Percentiles rank a stretch among this genome's conserved stretches.
Evolutionary conservation across 2,888 invertebrate species (phyloP).

Genomic region (Gonocerus acuteangulatus): DNA sequence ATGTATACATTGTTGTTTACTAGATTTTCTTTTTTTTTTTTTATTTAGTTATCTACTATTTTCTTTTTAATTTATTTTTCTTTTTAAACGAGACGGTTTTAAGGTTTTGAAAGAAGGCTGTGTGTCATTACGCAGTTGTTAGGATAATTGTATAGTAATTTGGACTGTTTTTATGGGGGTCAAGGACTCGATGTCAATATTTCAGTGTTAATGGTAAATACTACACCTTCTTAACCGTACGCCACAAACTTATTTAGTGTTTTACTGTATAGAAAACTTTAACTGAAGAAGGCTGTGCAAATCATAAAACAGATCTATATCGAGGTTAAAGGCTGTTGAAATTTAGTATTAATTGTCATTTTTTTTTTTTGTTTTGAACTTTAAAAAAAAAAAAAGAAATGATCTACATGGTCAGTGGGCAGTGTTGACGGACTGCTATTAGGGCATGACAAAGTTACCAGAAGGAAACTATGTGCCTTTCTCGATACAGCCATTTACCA

Average conservation of each 20-base stretch:
- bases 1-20: not conserved
- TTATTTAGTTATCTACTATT: not conserved
- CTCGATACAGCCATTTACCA: constrained; percentile 23
- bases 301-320: constrained; percentile 29
- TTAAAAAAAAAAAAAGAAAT: not conserved
- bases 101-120: not conserved
- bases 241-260: constrained; percentile 26
- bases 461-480: constrained; percentile 33
- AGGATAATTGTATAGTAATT: not conserved
- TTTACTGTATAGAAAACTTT: constrained; percentile 22
- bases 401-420: constrained; percentile 3
- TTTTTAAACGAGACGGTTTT: not conserved
- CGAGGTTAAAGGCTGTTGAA: constrained; percentile 29
- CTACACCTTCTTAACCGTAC: constrained; percentile 30
- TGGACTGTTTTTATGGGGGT: not conserved
- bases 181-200: not conserved
- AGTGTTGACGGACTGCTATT: constrained; percentile 14
- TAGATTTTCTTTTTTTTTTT: not conserved
- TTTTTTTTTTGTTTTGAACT: not conserved
- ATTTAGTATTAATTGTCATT: constrained; percentile 14
- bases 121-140: not conserved
- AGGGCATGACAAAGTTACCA: constrained; percentile 34
- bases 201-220: not conserved
- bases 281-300: constrained; percentile 27
- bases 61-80: no score